A percentile compares a stretch with the other conserved stretches of the same genome.
Conservation (phyloP, 2,888 invertebrate species). For the Chydorus sphaericus region DNA sequence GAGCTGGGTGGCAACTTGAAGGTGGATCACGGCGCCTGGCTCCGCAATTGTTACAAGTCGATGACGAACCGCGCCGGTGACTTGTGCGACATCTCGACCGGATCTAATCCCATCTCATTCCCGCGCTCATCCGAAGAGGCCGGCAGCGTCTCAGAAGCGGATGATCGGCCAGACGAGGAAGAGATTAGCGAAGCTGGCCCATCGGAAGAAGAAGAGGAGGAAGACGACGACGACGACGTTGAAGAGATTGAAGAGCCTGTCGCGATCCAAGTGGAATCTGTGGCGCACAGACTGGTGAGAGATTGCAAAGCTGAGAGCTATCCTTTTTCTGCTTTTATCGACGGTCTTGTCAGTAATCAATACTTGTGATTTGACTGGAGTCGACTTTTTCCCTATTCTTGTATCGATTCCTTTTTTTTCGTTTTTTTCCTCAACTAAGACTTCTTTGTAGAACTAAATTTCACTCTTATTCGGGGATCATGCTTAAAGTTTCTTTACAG, state of each 20-base stretch:
- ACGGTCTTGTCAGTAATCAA: too few relatives aligned
- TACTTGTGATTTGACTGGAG: too few relatives aligned
- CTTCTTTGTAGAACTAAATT: too few relatives aligned
- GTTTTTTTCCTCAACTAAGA: too few relatives aligned
- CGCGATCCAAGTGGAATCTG: slow-evolving; percentile 1
- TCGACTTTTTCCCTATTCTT: too few relatives aligned
- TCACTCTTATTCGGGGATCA: too few relatives aligned
- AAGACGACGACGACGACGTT: slow-evolving; percentile 14
- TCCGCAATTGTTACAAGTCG: slow-evolving; percentile 56
- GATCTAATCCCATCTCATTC: slow-evolving; percentile 15
- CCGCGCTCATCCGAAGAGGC: not conserved
- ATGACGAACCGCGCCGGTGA: slow-evolving; percentile 60
- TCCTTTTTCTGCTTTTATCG: too few relatives aligned
- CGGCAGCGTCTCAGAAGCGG: not conserved
- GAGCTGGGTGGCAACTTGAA: slow-evolving; percentile 76
- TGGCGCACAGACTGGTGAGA: slow-evolving; percentile 5
- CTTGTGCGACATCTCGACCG: slow-evolving; percentile 26
- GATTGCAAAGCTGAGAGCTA: too few relatives aligned
- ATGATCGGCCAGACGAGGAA: not conserved
- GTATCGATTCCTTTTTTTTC: too few relatives aligned
- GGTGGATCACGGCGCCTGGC: slow-evolving; percentile 83
- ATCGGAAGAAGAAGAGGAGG: slow-evolving; percentile 11
- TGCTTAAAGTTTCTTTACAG: too few relatives aligned
- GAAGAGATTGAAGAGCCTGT: slow-evolving; percentile 10
- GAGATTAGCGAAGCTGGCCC: not conserved